Base-by-base conservation (phyloP, 2,113 vertebrate genomes). In the Pogona vitticeps region DNA sequence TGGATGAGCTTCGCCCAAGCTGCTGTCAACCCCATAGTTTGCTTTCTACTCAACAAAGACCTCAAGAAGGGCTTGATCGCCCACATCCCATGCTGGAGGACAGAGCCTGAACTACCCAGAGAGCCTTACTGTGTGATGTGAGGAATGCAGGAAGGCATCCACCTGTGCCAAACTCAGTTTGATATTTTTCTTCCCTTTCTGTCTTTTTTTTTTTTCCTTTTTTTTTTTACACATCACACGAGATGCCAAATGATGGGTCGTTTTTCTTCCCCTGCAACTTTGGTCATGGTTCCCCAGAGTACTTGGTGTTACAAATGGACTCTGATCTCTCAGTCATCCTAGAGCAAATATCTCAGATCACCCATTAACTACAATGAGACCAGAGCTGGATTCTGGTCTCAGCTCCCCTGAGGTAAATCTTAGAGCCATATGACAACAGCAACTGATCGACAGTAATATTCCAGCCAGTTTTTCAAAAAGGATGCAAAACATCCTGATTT, bases 1-100 rank as follows among this genome's bases (percentile, higher is more conserved):
- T 98, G 98, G 98, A 98, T 98, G 98, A 98, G 98, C 95, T 98
- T 98, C 40, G 98, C 97, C 95, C 98, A 98, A 95, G 98, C 98
- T 18, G 98, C 97, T 6, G 98, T 98, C 93, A 98, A 98, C 95
- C 98, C 98, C 63, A 98, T 98, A 91, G 98, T 98, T 95, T 98
- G 98, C 94, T 97, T 98, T 95, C 96, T 98, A 94, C 97, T 98
- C 92, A 98, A 98, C 91, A 98, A 98, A 95, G 98, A 98, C 96
- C 97, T 98, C 94, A 98, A 98, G 95, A 98, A 98, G 96, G 98
- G 98, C 94, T 97, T 98, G 94, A 94, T 97, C 95, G 97, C 97
- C 94, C 97, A 98, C 79, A 95, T 98, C 94, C 98, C 98, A 83
- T 98, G 98, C 96, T 98, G 98, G 96, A 97, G 98, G 96, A 97